These are phyloP conservation scores for Trematocara stigmaticum DNA, from an alignment of 2,113 vertebrate species.

Conservation along the genomic window DNA sequence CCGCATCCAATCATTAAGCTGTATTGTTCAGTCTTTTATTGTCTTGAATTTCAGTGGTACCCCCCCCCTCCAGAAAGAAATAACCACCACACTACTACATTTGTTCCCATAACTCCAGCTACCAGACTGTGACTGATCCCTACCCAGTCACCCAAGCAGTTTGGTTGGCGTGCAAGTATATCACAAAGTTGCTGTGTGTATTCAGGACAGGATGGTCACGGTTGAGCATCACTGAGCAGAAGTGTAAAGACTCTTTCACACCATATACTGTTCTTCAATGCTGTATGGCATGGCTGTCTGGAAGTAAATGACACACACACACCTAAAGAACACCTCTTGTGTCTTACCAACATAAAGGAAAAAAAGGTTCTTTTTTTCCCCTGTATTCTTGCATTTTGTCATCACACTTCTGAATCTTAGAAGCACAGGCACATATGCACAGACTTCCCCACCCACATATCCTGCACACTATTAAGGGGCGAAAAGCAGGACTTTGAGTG, in stretches of 20 bases:
- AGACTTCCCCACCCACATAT: background rate
- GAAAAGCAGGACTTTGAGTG: background rate
- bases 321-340: background rate
- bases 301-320: constrained; percentile 1
- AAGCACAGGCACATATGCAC: background rate
- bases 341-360: background rate
- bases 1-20: constrained; percentile 41
- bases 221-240: constrained; percentile 40
- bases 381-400: background rate
- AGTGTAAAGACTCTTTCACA: constrained; percentile 16
- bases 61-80: background rate
- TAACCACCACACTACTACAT: background rate
- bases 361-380: background rate
- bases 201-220: constrained; percentile 12
- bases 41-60: constrained; percentile 17
- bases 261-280: constrained; percentile 25
- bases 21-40: constrained; percentile 28
- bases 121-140: constrained; percentile 63
- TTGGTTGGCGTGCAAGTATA: constrained; percentile 4
- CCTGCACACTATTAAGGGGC: background rate
- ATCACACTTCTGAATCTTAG: background rate
- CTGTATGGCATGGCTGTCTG: constrained; percentile 11
- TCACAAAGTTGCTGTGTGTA: background rate
- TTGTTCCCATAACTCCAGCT: constrained; percentile 13
- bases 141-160: constrained; percentile 47